Evolutionary conservation across 92 coral and sea anemone species (phyloP), one percentile per base, ranked within the genome.

Genomic region (Palythoa caribaeorum): DNA sequence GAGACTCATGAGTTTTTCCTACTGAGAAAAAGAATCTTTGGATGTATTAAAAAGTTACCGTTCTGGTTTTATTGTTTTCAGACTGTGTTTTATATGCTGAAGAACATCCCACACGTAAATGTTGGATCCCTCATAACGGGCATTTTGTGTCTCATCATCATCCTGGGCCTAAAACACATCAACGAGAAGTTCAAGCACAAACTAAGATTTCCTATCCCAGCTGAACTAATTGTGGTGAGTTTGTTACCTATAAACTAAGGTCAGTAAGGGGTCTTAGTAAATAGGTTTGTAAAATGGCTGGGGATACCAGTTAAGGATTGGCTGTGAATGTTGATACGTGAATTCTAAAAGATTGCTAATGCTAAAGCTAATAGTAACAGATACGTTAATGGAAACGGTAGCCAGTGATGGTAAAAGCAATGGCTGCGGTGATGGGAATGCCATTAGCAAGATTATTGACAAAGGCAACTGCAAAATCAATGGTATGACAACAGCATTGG

Each of bases 61-160:
- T 28, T 28, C 28, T 28, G 20, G 13, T 59, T 37, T 1, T 69
- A 38, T 55, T n/a, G 21, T 84, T 80, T 90, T 11, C 79, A 95
- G 98, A 70, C 88, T 19, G 66, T 73, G 14, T 66, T 90, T 77
- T 11, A 66, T 38, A 92, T 93, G 96, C 14, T 93, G 74, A 90
- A 76, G 69, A 44, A 91, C 75, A 57, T 95, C 60, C 73, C 93
- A 1, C 66, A 91, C 11, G 87, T 92, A 47, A 97, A 97, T 62
- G 90, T 84, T 47, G 99, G 98, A 2, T 92, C 99, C 38, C 83
- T 97, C 20, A 89, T 96, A 77, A 97, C 98, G 47, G 99, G 99
- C 38, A 76, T 92, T 13, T 76, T 94, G 7, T 94, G 97, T 66
- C 73, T 97, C 17, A 38, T 77, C 44, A 79, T 95, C 20, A 90